Percentiles rank a stretch among this genome's conserved stretches.
These are phyloP conservation scores for Thamnophis sirtalis DNA, from an alignment of 2,113 vertebrate genomes.

Conservation along the genomic window DNA sequence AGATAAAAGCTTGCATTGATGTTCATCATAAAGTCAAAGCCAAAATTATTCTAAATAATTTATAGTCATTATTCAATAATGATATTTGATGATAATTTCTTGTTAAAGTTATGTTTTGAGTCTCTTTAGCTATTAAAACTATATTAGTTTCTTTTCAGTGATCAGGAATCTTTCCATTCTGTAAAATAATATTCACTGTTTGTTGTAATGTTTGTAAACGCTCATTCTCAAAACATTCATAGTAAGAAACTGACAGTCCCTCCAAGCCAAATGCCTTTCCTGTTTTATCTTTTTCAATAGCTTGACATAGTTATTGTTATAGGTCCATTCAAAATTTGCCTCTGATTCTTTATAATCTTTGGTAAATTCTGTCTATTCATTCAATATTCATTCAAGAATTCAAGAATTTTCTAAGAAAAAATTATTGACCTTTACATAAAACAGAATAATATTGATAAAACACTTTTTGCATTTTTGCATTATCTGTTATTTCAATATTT, in stretches of 20 bases:
- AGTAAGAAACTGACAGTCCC: background rate
- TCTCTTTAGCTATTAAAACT: background rate
- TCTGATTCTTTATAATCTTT: background rate
- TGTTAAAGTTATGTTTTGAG: background rate
- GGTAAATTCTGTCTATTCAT: background rate
- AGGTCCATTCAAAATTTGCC: background rate
- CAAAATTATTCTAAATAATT: background rate
- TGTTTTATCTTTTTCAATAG: background rate
- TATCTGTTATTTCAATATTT: background rate
- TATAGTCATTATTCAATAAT: background rate
- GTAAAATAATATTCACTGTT: background rate
- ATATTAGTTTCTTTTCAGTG: background rate
- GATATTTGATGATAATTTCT: background rate
- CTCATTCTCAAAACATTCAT: background rate
- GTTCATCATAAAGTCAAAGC: background rate
- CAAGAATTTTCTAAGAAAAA: background rate
- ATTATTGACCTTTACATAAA: background rate
- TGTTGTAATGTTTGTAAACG: background rate
- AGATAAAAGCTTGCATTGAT: background rate
- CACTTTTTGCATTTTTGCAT: background rate
- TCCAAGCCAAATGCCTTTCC: background rate
- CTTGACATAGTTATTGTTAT: background rate
- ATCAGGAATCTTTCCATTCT: background rate
- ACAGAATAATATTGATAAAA: background rate
- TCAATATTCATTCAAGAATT: background rate